Evolutionary conservation across 2,888 invertebrate species (phyloP), one percentile per base, ranked within the genome.

Genomic region (Apotomis turbidana): DNA sequence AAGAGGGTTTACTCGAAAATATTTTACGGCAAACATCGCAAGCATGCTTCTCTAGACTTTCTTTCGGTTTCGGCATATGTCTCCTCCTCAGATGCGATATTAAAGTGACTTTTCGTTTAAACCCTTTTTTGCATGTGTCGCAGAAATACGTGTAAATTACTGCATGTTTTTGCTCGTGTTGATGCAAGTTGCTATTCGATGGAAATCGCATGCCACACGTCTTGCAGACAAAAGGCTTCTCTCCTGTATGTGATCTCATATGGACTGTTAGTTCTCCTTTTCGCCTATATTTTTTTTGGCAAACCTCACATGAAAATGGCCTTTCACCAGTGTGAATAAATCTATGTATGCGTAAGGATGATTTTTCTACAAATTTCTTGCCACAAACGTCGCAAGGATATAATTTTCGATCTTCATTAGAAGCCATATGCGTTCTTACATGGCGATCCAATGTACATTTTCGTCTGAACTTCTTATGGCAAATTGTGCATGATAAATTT

Each of bases 181-280:
- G 9, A 10, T 3, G 9, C 9, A 49, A 49, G 10, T 9, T 9
- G 10, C 49, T 49, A 9, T 8, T 10, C 3, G 49, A 9, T 10
- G 9, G 6, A 3, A 49, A 49, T 10, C 15, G 46, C 15, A 27
- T 6, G 0, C 15, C 3, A n/a, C 64, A 66, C 46, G 41, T 12
- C 6, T 44, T n/a, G n/a, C 64, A 66, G 4, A 12, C 15, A 6
- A 46, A 66, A n/a, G 64, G 64, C 15, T 9, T 44, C 5, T 66
- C 64, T 8, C 64, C 64, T 8, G 64, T 66, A 27, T 66, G 64
- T 4, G 27, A 44, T 55, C 41, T 15, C 44, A 66, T 66, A 44
- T 66, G 64, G 55, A 5, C 12, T 2, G 41, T 66, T 27, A 66
- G 41, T 4, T 44, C 55, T 46, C 55, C 15, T 10, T 66, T 55